Evolutionary conservation across 2,888 invertebrate genomes (phyloP), one percentile per base, ranked within the genome.

Genomic region (Caenorhabditis afra): DNA sequence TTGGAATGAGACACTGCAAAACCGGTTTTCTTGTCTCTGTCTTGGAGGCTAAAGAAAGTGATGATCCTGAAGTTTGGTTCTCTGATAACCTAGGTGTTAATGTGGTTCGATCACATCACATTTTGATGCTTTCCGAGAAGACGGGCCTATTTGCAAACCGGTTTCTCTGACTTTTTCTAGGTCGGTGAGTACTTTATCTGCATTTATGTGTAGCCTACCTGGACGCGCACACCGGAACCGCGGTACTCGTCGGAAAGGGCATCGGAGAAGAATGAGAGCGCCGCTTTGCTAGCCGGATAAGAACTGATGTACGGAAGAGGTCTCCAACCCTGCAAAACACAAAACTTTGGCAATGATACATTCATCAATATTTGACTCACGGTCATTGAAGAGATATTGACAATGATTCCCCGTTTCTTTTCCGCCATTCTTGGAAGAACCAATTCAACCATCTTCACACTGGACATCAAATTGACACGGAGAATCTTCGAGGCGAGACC

Each of bases 381-480:
- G 16, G 88, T 89, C 81, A 89, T 87, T 1, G 90, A 90, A 3
- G 89, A 85, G 10, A 90, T 80, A 61, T 88, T 90, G n/a, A 90
- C 87, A 57, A 90, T 82, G 47, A 87, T 80, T 39, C 90, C 90
- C n/a, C 64, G 55, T 35, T 90, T 85, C 18, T 86, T 80, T 47
- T 88, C 68, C 8, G 87, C 49, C 89, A 90, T 90, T 29, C 88
- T 88, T 11, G 90, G 89, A 10, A 90, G 79, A 39, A 90, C 74
- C 7, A 83, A 41, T 70, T 90, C 89, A 37, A 81, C 79, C 89
- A 89, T 88, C 86, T 82, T 86, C 20, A 89, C 81, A 55, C 79
- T 64, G 11, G 88, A 86, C 81, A 88, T 83, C 18, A 90, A 62
- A 61, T 89, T 89, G 14, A 89, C 89, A 23, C 83, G 76, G 4